These are phyloP conservation scores for Lepidochrysops patricia DNA, from an alignment of 2,888 invertebrate genomes.

Conservation along the genomic window DNA sequence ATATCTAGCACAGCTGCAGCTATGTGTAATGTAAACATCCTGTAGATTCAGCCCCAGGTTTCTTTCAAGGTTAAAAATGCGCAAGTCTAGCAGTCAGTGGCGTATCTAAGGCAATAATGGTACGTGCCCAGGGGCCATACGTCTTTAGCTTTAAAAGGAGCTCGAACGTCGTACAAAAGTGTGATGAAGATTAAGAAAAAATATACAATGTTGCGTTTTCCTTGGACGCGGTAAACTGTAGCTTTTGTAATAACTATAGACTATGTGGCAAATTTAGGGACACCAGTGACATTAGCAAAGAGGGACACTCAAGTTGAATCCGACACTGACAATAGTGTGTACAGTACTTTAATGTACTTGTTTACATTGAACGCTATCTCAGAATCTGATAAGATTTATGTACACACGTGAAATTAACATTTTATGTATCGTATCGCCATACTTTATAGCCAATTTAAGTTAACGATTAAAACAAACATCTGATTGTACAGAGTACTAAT, in stretches of 20 bases:
- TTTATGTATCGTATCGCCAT: neutral
- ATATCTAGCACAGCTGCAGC: conserved; percentile 27
- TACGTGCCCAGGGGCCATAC: no score
- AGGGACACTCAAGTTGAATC: no score
- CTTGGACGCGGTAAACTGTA: no score
- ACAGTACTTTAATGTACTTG: conserved; percentile 32
- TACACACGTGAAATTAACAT: conserved; percentile 12
- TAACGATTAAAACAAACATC: neutral
- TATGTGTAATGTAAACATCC: conserved; percentile 47
- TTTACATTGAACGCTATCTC: conserved; percentile 29
- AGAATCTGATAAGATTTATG: conserved; percentile 20
- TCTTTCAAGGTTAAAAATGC: conserved; percentile 51
- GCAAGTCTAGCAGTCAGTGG: conserved; percentile 30
- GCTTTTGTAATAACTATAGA: no score
- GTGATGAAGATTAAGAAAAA: no score
- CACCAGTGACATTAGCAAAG: no score
- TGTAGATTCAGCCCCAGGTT: conserved; percentile 45
- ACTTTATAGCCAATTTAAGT: neutral
- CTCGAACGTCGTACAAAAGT: no score
- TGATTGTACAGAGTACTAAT: no score
- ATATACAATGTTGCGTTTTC: no score
- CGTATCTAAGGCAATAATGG: no score
- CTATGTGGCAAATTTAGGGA: no score
- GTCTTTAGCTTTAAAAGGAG: no score
- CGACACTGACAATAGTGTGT: conserved; percentile 39